Base-by-base conservation (phyloP, 2,888 invertebrate species). In the Steinernema scapterisci region DNA sequence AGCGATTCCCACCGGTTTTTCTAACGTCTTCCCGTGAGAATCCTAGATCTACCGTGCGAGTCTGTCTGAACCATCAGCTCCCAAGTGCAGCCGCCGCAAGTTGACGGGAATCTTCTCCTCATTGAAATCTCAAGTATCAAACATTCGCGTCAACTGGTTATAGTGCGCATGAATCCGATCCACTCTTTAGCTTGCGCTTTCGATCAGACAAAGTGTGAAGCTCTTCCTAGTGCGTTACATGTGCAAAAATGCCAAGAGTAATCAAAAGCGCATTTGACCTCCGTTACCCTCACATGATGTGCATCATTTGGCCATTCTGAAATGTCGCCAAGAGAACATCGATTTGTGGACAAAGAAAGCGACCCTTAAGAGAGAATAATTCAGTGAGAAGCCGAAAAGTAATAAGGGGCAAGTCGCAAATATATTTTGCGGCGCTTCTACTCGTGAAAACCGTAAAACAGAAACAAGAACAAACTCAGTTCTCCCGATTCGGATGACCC, bases 81-180 rank as follows among this genome's bases (percentile, higher is more conserved):
- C 38, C 38, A 38, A 38, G 38, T 9, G 9, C 38, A 6, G 9
- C 5, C 3, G 38, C 38, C 9, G 52, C 52, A 21, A 23, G 7
- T 38, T n/a, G 38, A 31, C 11, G 25, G 31, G 19, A 63, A 16
- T 25, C 21, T 38, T 27, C 31, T 63, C 16, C 63, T 31, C 63
- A 31, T 31, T 27, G 63, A 63, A 31, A 63, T 63, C 63, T 63
- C 63, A 63, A 63, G 63, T 63, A 63, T 63, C 63, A 63, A 38
- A 63, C 63, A 63, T 63, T 63, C 63, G 11, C 63, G 63, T 63
- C 23, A 63, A 63, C 63, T 63, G 63, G 63, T 63, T 63, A 27
- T 63, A 27, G 27, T 27, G 63, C 63, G 63, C 25, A 63, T 63
- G 63, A 63, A 11, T 31, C 25, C 63, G 31, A 63, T 16, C 16